phyloP scores from a whole-genome alignment of 92 coral and sea anemone genomes.

The Pocillopora meandrina region DNA sequence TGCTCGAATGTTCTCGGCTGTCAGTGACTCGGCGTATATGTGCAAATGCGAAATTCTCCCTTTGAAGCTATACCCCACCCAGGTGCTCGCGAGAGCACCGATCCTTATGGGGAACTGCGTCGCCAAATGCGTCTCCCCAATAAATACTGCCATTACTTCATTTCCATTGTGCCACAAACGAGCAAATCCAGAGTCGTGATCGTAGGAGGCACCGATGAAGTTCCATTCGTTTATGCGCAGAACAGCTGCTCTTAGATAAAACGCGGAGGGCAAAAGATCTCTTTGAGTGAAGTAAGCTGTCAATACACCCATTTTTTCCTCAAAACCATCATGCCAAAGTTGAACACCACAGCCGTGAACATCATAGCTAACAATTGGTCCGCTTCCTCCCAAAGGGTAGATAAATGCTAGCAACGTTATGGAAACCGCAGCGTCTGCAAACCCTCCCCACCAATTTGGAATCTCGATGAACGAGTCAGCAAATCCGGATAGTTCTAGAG shows the following conservation, averaged over 20 bases:
- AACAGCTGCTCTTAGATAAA: not conserved
- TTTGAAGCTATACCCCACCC: constrained; percentile 20
- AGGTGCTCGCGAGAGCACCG: constrained; percentile 19
- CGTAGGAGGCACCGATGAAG: constrained; percentile 41
- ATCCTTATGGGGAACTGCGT: constrained; percentile 36
- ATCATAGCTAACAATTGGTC: constrained; percentile 36
- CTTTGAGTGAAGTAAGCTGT: constrained; percentile 27
- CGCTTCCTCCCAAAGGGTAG: constrained; percentile 53
- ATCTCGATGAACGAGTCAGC: constrained; percentile 63
- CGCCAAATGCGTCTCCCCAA: constrained; percentile 3
- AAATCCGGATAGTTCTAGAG: constrained; percentile 54
- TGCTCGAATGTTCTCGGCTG: constrained; percentile 28
- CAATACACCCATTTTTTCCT: constrained; percentile 1
- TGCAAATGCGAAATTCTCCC: constrained; percentile 66
- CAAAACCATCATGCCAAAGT: not conserved
- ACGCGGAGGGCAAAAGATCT: not conserved
- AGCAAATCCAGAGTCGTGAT: constrained; percentile 23
- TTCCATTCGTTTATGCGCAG: constrained; percentile 34
- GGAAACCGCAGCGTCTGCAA: constrained; percentile 52
- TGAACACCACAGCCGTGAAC: constrained; percentile 24
- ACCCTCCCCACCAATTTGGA: constrained; percentile 43
- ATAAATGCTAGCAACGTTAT: constrained; percentile 66
- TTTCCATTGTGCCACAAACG: constrained; percentile 53
- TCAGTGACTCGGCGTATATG: constrained; percentile 45
- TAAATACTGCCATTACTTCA: constrained; percentile 4